Conservation (phyloP, 1,140 invertebrate species). For the Lepidurus apus region DNA sequence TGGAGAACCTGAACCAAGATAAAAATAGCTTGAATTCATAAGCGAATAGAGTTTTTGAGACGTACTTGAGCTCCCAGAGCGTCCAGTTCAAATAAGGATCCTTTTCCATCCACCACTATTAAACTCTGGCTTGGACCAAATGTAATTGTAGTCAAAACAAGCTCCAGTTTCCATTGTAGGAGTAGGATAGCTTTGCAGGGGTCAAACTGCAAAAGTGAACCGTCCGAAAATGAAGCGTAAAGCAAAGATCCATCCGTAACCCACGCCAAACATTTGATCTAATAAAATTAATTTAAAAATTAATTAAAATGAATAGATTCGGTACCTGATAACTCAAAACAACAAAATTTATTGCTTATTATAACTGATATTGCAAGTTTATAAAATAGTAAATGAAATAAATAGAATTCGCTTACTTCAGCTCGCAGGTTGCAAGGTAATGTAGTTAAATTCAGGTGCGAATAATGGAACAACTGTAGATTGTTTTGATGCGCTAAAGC, state of each 20-base stretch:
- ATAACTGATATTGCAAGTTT: not conserved
- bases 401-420: not conserved
- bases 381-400: not conserved
- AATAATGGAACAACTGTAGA: not conserved
- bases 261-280: not conserved
- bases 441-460: not conserved
- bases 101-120: not conserved
- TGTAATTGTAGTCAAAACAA: not conserved
- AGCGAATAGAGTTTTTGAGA: not conserved
- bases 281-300: not conserved
- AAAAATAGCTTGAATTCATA: not conserved
- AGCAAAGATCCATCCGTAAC: not conserved
- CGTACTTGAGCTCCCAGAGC: not conserved
- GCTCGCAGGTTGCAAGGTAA: not conserved
- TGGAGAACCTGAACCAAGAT: not conserved
- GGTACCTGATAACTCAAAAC: too few relatives aligned
- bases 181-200: not conserved
- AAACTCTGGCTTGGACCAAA: not conserved
- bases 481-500: not conserved
- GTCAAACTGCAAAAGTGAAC: not conserved
- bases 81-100: not conserved
- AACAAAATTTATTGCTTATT: too few relatives aligned
- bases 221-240: not conserved
- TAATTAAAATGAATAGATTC: not conserved
- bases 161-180: not conserved